These are phyloP conservation scores for Hylyphantes graminicola DNA, from an alignment of 1,140 invertebrate species.

Conservation along the genomic window DNA sequence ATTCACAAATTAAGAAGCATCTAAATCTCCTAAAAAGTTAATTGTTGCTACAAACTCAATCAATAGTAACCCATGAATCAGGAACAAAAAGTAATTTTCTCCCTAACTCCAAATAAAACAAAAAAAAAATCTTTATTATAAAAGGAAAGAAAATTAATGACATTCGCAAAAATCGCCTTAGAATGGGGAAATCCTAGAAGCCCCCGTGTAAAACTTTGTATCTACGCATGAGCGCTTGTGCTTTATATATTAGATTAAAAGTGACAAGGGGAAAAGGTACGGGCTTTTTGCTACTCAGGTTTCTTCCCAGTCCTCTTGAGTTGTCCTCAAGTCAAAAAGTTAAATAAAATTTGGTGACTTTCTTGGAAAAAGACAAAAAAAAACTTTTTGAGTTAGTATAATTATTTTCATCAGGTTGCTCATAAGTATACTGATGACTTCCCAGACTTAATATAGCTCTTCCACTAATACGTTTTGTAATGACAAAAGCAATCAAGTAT, in stretches of 20 bases:
- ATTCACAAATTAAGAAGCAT: conserved; percentile 17
- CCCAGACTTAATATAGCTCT: conserved; percentile 31
- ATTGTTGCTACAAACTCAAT: conserved; percentile 46
- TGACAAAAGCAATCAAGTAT: conserved; percentile 55
- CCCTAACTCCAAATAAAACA: conserved; percentile 30
- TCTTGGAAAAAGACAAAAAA: conserved; percentile 3
- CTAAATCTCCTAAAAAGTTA: conserved; percentile 38
- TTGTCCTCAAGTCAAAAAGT: conserved; percentile 35
- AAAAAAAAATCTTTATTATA: conserved; percentile 24
- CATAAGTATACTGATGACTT: conserved; percentile 35
- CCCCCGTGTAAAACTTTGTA: conserved; percentile 56
- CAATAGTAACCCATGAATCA: conserved; percentile 42
- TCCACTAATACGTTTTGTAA: conserved; percentile 49
- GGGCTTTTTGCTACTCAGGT: conserved; percentile 43
- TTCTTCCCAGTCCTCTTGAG: conserved; percentile 28
- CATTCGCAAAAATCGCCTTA: conserved; percentile 49
- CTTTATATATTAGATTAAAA: conserved; percentile 60
- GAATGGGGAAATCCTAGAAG: conserved; percentile 57
- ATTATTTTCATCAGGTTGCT: conserved; percentile 54
- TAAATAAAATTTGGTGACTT: conserved; percentile 46
- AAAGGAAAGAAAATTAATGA: conserved; percentile 50
- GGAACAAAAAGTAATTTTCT: conserved; percentile 55
- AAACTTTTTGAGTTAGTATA: conserved; percentile 13
- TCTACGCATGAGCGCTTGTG: conserved; percentile 55
- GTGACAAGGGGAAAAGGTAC: conserved; percentile 48